phyloP scores from a whole-genome alignment of 2,113 vertebrate genomes.

The Andinoacara biseriatus region DNA sequence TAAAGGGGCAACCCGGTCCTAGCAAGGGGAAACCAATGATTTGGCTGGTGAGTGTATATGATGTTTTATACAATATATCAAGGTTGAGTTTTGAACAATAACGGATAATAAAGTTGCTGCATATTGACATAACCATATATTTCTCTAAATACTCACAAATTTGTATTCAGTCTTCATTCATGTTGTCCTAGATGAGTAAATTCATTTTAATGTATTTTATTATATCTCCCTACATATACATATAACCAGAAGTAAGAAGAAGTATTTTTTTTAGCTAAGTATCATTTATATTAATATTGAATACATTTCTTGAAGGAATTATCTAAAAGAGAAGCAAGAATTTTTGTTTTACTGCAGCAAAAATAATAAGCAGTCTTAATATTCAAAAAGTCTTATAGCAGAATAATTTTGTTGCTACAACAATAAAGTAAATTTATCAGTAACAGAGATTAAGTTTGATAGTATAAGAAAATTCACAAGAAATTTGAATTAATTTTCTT shows the following conservation, averaged over 20 bases:
- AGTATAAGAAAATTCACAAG: no score
- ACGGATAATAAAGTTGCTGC: neutral
- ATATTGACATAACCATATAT: neutral
- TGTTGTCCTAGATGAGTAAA: neutral
- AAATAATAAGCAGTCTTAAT: no score
- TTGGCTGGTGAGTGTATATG: neutral
- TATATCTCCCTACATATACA: neutral
- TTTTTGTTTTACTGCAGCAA: neutral
- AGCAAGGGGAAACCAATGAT: neutral
- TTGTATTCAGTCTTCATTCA: no score
- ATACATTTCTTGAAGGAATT: neutral
- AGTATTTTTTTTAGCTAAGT: neutral
- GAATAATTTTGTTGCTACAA: no score
- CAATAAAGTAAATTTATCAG: no score
- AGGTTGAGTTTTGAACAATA: neutral
- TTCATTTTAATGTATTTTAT: neutral
- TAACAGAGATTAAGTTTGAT: no score
- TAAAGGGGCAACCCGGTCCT: neutral
- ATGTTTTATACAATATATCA: neutral
- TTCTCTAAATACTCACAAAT: neutral
- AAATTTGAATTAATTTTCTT: no score
- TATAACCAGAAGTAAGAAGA: neutral
- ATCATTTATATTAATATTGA: neutral
- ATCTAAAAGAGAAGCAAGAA: neutral
- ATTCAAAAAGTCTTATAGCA: no score